These are phyloP conservation scores for Chrysemys picta DNA, from an alignment of 2,113 vertebrate genomes.

Conservation along the genomic window DNA sequence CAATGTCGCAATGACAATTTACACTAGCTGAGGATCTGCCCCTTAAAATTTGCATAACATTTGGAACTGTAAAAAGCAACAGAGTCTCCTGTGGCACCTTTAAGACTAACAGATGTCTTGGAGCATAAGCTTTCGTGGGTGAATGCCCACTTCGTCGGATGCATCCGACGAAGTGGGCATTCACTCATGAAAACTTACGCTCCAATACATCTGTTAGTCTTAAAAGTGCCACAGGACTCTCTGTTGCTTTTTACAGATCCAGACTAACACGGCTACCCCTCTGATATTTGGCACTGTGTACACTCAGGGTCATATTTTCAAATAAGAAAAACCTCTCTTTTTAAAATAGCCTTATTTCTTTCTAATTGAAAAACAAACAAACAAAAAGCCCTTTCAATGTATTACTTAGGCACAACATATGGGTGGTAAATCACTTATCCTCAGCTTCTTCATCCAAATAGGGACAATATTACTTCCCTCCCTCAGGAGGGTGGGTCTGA, in stretches of 20 bases:
- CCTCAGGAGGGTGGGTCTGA: too few species aligned
- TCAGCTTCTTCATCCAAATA: neutral
- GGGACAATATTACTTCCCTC: neutral
- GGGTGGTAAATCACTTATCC: neutral
- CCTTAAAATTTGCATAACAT: neutral
- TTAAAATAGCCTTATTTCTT: neutral
- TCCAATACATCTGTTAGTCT: too few species aligned
- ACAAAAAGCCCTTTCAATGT: neutral
- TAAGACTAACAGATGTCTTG: too few species aligned
- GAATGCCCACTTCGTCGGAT: too few species aligned
- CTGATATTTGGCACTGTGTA: neutral
- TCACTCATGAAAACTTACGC: too few species aligned
- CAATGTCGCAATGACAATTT: neutral
- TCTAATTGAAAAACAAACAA: neutral
- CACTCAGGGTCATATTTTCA: neutral
- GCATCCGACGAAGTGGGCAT: too few species aligned
- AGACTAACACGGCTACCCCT: too few species aligned
- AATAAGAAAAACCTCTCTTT: neutral
- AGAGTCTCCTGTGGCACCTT: too few species aligned
- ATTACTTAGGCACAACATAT: neutral
- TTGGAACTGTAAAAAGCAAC: too few species aligned
- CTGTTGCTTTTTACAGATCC: too few species aligned
- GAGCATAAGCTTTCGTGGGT: too few species aligned
- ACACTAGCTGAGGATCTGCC: neutral
- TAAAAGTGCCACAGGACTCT: too few species aligned